Evolutionary conservation across 92 coral and sea anemone species (phyloP).

Genomic region (Epizoanthus illoricatus): DNA sequence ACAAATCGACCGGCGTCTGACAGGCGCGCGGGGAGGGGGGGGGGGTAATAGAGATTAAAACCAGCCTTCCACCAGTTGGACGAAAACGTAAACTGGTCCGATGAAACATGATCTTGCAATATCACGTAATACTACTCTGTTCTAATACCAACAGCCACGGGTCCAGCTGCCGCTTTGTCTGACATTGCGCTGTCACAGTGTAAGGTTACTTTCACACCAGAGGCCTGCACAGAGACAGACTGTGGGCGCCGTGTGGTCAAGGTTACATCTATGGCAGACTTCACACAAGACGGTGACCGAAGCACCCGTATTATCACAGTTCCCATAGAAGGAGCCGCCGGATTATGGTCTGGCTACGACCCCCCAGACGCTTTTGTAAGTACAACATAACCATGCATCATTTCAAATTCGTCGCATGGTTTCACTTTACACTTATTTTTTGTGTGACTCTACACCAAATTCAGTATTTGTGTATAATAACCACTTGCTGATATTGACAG

Average conservation of each 20-base stretch:
- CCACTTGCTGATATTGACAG: neutral
- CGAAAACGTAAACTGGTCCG: too few relatives aligned
- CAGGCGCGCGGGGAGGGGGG: too few relatives aligned
- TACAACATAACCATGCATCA: neutral
- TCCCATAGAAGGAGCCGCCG: constrained; percentile 55
- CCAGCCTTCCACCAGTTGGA: too few relatives aligned
- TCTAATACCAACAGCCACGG: constrained; percentile 35
- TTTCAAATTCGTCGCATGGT: neutral
- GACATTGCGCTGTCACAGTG: constrained; percentile 84
- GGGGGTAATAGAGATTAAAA: too few relatives aligned
- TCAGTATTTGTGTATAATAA: too few relatives aligned
- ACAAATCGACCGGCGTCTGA: too few relatives aligned
- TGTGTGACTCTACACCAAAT: neutral
- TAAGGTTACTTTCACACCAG: constrained; percentile 67
- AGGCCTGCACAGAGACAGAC: constrained; percentile 59
- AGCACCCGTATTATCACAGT: constrained; percentile 72
- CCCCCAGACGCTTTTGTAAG: constrained; percentile 83
- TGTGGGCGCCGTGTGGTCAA: constrained; percentile 70
- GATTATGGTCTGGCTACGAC: constrained; percentile 73
- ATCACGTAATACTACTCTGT: neutral
- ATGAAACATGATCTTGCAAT: too few relatives aligned
- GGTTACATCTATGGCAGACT: constrained; percentile 69
- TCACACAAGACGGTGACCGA: constrained; percentile 69
- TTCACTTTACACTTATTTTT: neutral
- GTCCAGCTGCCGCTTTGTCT: constrained; percentile 44